Evolutionary conservation across 2,888 invertebrate genomes (phyloP).

Genomic region (Caenorhabditis sulstoni): DNA sequence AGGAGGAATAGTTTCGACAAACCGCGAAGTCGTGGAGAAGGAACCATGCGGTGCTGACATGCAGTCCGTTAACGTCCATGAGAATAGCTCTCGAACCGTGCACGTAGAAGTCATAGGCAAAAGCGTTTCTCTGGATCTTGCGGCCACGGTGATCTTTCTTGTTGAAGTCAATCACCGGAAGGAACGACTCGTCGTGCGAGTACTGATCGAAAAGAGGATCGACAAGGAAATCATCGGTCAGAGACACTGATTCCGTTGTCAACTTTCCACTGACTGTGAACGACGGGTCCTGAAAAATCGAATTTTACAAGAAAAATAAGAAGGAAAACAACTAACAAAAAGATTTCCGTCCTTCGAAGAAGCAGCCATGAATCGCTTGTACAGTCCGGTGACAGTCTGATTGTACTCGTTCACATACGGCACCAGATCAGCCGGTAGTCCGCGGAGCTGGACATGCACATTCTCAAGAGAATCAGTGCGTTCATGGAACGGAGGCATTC

Average conservation of each 20-base stretch:
- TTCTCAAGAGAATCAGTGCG: conserved; percentile 52
- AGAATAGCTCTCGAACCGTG: conserved; percentile 70
- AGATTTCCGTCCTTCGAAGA: conserved; percentile 65
- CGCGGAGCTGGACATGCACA: conserved; percentile 43
- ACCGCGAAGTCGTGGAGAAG: conserved; percentile 75
- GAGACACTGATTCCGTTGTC: conserved; percentile 35
- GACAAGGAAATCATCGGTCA: conserved; percentile 67
- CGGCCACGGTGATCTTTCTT: conserved; percentile 74
- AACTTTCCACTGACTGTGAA: conserved; percentile 54
- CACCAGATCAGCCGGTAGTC: conserved; percentile 28
- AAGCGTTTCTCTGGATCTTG: conserved; percentile 76
- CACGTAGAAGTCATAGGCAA: conserved; percentile 77
- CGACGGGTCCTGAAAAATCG: conserved; percentile 39
- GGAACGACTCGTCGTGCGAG: conserved; percentile 71
- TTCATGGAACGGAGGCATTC: conserved; percentile 72
- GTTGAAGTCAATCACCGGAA: conserved; percentile 66
- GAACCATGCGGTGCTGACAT: conserved; percentile 73
- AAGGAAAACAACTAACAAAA: conserved; percentile 53
- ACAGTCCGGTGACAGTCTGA: conserved; percentile 66
- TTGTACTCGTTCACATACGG: conserved; percentile 72
- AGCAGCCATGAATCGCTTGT: conserved; percentile 71
- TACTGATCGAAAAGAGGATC: conserved; percentile 71
- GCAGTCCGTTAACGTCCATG: conserved; percentile 68
- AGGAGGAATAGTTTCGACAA: conserved; percentile 28
- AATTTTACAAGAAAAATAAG: neutral